Base-by-base conservation (phyloP, 1,140 invertebrate species). In the Drosophila nannoptera region DNA sequence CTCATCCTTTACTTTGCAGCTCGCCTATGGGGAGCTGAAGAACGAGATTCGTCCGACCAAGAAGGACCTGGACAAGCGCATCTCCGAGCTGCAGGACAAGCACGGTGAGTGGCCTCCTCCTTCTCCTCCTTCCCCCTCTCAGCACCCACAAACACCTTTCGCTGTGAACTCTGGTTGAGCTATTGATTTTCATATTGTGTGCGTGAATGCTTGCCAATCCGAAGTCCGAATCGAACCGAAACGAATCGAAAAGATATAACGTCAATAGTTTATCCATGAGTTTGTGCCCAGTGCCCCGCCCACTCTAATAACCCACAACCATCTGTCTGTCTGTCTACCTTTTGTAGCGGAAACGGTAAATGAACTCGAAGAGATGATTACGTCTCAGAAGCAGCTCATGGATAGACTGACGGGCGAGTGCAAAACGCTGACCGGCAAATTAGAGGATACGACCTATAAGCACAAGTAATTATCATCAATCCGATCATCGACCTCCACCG, bases 381-480 rank as follows among this genome's bases (percentile, higher is more conserved):
- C 93, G 90, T 94, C 94, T 90, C 95, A 96, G 93, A 95, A 95
- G 92, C 93, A 93, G 92, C 93, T 96, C 92, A 94, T 96, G 93
- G 94, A 95, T 91, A 95, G 94, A 93, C 92, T 96, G 88, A 94
- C 94, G 86, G 92, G 91, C 84, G 94, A 96, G 92, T 96, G 95
- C 92, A 94, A 94, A 92, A 93, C 92, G 90, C 92, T 96, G 90
- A 96, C 95, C 88, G 92, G 93, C 90, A 95, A 94, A 92, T 93
- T 96, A 91, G 95, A 96, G 92, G 94, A 95, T 90, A 93, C 94
- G 89, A 93, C 93, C 89, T 91, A 92, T 90, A 94, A 93, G 90
- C 94, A 95, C 93, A 96, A 96, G 95, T 96, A 96, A 93, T 87
- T 89, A 86, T 84, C 22, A 56, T 2, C 22, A 22, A 22, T n/a